These are phyloP conservation scores for Cisticola juncidis DNA, from an alignment of 2,113 vertebrate genomes.

Conservation along the genomic window DNA sequence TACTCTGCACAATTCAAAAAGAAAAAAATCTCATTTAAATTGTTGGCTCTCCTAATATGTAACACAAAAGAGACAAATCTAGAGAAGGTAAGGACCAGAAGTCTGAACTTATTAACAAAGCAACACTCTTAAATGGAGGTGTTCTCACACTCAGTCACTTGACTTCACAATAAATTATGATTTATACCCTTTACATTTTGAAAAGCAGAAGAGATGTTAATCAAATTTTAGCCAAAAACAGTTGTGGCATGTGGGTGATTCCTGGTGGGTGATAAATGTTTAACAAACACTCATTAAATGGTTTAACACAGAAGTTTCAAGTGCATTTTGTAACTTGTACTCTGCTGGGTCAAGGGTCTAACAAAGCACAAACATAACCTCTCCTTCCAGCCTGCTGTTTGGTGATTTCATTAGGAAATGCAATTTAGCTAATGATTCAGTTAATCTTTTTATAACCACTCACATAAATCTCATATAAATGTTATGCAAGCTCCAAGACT, in stretches of 20 bases:
- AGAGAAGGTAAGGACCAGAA: background rate
- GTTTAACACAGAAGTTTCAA: background rate
- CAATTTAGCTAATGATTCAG: background rate
- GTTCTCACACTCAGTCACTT: background rate
- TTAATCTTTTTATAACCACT: constrained; percentile 5
- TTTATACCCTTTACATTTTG: background rate
- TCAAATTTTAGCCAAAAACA: background rate
- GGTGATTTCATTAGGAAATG: background rate
- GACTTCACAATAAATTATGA: background rate
- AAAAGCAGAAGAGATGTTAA: background rate
- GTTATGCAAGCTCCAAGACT: background rate
- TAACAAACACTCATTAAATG: background rate
- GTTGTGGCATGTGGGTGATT: background rate
- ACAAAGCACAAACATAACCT: background rate
- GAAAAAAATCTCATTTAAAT: background rate
- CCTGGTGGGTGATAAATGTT: background rate
- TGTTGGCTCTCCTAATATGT: background rate
- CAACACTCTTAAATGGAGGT: background rate
- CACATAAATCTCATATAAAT: constrained; percentile 15
- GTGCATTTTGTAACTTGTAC: background rate
- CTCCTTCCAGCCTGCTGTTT: background rate
- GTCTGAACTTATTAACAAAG: background rate
- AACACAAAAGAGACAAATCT: background rate
- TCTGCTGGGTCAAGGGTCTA: background rate
- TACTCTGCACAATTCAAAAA: background rate